Percentiles rank a stretch among this genome's conserved stretches.
Conservation (phyloP, 2,888 invertebrate genomes). For the Bombylius major region DNA sequence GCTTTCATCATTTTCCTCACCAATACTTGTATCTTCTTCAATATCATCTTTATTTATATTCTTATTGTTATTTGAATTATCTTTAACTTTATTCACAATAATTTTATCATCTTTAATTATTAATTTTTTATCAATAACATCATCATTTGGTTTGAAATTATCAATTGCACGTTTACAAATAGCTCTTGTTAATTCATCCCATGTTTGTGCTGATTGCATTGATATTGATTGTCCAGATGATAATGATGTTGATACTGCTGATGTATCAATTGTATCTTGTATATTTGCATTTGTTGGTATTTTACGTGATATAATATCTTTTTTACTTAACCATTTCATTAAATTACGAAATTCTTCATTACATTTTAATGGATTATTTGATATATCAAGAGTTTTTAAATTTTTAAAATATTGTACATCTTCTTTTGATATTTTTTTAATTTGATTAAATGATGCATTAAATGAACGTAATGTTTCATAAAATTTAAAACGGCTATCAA, state of each 20-base stretch:
- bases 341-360: conserved; percentile 53
- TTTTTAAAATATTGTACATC: conserved; percentile 31
- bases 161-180: conserved; percentile 27
- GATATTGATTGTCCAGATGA: not conserved
- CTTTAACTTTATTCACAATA: not conserved
- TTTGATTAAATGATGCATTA: conserved; percentile 39
- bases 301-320: conserved; percentile 24
- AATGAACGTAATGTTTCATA: conserved; percentile 44
- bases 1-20: conserved; percentile 21
- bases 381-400: conserved; percentile 40
- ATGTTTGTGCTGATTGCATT: conserved; percentile 20
- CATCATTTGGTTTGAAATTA: conserved; percentile 13
- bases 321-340: conserved; percentile 37
- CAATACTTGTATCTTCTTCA: conserved; percentile 32
- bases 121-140: conserved; percentile 5
- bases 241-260: conserved; percentile 2
- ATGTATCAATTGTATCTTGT: conserved; percentile 18
- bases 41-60: conserved; percentile 28
- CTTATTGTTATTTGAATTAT: conserved; percentile 17
- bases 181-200: conserved; percentile 29
- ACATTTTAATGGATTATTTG: conserved; percentile 55
- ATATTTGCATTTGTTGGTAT: conserved; percentile 22
- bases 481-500: conserved; percentile 28
- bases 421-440: conserved; percentile 24
- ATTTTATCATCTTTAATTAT: not conserved